Evolutionary conservation across 2,888 invertebrate genomes (phyloP).

Genomic region (Hirtodrosophila cameraria): DNA sequence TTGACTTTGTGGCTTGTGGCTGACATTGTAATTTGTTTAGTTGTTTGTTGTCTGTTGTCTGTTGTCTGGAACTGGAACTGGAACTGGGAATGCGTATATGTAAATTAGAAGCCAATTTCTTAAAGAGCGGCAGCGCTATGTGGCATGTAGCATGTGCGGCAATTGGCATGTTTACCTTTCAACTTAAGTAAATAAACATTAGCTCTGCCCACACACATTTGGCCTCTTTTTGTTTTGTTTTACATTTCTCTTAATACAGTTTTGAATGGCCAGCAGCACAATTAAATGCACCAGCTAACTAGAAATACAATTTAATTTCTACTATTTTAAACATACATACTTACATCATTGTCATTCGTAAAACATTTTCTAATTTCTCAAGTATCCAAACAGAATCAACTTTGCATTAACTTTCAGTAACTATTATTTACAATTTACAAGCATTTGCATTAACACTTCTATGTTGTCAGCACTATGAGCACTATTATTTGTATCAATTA

Average conservation of each 20-base stretch:
- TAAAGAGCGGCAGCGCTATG: not conserved
- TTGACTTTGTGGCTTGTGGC: constrained; percentile 34
- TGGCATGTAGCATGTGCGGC: constrained; percentile 23
- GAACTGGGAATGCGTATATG: constrained; percentile 29
- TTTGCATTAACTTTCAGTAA: no score
- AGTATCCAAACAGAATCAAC: no score
- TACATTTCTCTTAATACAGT: constrained; percentile 41
- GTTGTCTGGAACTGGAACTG: not conserved
- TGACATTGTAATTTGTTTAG: constrained; percentile 60
- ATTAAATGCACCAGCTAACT: constrained; percentile 13
- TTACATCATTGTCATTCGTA: no score
- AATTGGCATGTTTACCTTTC: constrained; percentile 52
- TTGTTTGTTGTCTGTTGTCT: constrained; percentile 13
- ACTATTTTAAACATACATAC: no score
- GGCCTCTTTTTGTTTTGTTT: constrained; percentile 14
- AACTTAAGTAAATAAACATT: constrained; percentile 49
- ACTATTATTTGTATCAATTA: no score
- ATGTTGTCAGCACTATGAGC: no score
- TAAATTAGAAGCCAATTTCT: constrained; percentile 56
- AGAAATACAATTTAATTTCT: constrained; percentile 1
- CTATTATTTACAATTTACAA: no score
- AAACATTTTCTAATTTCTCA: no score
- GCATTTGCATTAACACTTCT: no score
- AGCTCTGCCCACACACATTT: constrained; percentile 2
- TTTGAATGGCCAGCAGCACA: constrained; percentile 36